These are phyloP conservation scores for Hydractinia echinata DNA, from an alignment of 30 jellyfish, hydroid and myxozoan genomes.

Conservation along the genomic window DNA sequence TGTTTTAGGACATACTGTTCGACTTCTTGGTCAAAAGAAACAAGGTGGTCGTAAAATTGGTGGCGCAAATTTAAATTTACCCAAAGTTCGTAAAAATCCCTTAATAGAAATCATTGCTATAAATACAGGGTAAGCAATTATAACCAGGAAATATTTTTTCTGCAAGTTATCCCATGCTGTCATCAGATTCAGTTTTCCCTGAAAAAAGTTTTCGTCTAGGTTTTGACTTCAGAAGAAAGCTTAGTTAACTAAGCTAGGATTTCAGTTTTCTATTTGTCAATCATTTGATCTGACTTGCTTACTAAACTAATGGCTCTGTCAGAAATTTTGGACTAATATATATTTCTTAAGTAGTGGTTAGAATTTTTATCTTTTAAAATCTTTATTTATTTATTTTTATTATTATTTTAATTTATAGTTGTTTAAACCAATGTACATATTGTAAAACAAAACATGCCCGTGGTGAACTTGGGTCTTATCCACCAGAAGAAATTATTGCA, in stretches of 20 bases:
- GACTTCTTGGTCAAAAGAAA: constrained; percentile 80
- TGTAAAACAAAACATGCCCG: constrained; percentile 96
- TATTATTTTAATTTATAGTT: constrained; percentile 35
- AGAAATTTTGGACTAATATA: too few species aligned
- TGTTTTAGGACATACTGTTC: constrained; percentile 75
- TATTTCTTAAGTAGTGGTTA: neutral
- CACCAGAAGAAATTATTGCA: constrained; percentile 84
- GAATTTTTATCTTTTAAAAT: neutral
- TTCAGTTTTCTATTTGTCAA: too few species aligned
- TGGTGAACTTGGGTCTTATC: constrained; percentile 89
- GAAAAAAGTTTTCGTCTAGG: neutral
- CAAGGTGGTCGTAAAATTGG: constrained; percentile 69
- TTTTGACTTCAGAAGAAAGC: too few species aligned
- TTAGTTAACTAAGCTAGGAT: too few species aligned
- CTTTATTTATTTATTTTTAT: neutral
- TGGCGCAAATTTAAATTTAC: constrained; percentile 77
- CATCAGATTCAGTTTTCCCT: neutral
- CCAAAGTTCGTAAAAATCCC: constrained; percentile 78
- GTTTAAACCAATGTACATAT: constrained; percentile 87
- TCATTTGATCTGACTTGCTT: too few species aligned
- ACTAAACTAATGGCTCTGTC: too few species aligned
- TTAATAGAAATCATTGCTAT: constrained; percentile 84
- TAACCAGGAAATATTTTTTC: neutral
- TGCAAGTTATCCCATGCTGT: neutral
- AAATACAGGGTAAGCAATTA: constrained; percentile 73